Conservation (phyloP, 2,797 vertebrate species). For the Hirundo rustica region DNA sequence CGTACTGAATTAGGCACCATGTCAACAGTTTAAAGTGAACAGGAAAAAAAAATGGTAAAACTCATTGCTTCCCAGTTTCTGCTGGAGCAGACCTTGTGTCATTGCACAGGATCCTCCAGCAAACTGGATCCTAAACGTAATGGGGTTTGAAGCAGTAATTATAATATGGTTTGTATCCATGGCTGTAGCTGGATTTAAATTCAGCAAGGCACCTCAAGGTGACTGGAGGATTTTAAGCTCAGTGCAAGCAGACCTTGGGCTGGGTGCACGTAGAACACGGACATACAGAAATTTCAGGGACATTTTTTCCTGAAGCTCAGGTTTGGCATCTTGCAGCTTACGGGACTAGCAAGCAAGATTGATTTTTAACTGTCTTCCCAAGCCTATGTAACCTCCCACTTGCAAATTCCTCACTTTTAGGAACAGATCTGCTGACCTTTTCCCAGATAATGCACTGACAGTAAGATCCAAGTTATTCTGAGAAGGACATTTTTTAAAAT, state of each 20-base stretch:
- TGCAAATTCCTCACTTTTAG: background rate
- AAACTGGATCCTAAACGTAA: background rate
- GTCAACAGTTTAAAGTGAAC: constrained; percentile 64
- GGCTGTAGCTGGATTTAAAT: background rate
- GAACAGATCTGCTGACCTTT: background rate
- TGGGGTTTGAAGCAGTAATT: background rate
- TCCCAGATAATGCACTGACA: background rate
- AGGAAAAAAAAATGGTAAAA: constrained; percentile 46
- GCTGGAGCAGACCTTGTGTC: background rate
- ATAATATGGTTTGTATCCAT: background rate
- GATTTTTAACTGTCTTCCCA: background rate
- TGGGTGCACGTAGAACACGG: fast-evolving
- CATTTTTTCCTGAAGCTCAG: background rate
- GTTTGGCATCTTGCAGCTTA: background rate
- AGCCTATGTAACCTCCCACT: background rate
- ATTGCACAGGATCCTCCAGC: background rate
- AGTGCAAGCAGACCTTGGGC: background rate
- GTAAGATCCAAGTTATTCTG: background rate
- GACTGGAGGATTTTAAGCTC: background rate
- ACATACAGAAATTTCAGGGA: background rate
- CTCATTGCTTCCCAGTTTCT: constrained; percentile 35
- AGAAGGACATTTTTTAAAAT: background rate
- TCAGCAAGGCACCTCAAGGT: background rate
- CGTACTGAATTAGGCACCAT: constrained; percentile 49
- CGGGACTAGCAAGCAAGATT: background rate